These are phyloP conservation scores for Sepiola atlantica DNA, from an alignment of 2,888 invertebrate species.

Conservation along the genomic window DNA sequence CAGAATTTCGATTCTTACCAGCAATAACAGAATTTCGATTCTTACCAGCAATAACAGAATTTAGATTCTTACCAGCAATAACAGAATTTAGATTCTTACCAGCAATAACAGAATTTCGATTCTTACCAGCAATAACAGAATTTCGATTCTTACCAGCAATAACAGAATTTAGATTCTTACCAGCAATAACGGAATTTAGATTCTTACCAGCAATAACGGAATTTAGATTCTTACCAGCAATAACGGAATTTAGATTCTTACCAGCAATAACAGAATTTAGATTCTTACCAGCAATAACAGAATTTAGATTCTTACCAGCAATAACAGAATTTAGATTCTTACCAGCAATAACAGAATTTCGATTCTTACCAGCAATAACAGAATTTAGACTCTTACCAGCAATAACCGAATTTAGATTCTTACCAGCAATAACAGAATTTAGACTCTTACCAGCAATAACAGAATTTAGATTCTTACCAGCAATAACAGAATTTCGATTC, in stretches of 20 bases:
- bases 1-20: slow-evolving; percentile 57
- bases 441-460: slow-evolving; percentile 69
- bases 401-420: too few relatives aligned
- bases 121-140: slow-evolving; percentile 71
- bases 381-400: slow-evolving; percentile 61
- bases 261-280: too few relatives aligned
- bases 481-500: slow-evolving; percentile 60
- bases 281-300: slow-evolving; percentile 69
- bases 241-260: too few relatives aligned
- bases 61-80: slow-evolving; percentile 66
- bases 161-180: slow-evolving; percentile 54
- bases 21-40: too few relatives aligned
- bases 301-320: slow-evolving; percentile 62
- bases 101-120: slow-evolving; percentile 62
- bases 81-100: slow-evolving; percentile 62
- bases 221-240: slow-evolving; percentile 63
- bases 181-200: slow-evolving; percentile 64
- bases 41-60: too few relatives aligned
- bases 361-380: too few relatives aligned
- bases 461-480: slow-evolving; percentile 60
- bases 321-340: slow-evolving; percentile 58
- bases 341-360: slow-evolving; percentile 73
- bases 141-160: too few relatives aligned
- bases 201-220: slow-evolving; percentile 68
- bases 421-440: too few relatives aligned